Base-by-base conservation (phyloP, 1,140 invertebrate genomes). In the Drosophila pandora region DNA sequence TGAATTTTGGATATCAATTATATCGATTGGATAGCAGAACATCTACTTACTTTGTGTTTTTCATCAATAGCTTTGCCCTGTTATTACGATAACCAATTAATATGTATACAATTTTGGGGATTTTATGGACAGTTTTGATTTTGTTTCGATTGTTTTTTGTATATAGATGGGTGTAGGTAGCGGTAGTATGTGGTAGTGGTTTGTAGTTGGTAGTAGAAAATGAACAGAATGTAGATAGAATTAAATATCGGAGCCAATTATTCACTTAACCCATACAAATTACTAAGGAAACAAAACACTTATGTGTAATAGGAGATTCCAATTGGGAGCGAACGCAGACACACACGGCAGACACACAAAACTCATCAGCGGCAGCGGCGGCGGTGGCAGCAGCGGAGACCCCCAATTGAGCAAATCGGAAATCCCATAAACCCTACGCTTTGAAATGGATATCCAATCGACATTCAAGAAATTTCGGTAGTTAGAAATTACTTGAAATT, bases 1-100 rank as follows among this genome's bases (percentile, higher is more conserved):
- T 37, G 78, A 68, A 71, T 39, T 60, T 80, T 25, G 37, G 39
- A 58, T 65, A 61, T 69, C 37, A 58, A 13, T 64, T 63, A 58
- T 56, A 63, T 43, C 50, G 12, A 41, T 77, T 49, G 17, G 50
- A 58, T 63, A 70, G 64, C 67, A 83, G 74, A 67, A 72, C 65
- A 71, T 61, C 72, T 79, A 91, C 90, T 91, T 91, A 91, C 90
- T 78, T 90, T 76, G 78, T 90, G 76, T 90, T 91, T 91, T 55
- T 91, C 90, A 72, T 91, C 90, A 70, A 87, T 77, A 70, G 90
- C 90, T 91, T 91, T 91, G 80, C 90, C 90, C 90, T 91, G 89
- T 90, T 83, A 77, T 87, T 79, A 56, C 61, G 72, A 79, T 17
- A 65, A 79, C 55, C 69, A 79, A 75, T 67, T 81, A 73, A 64